Evolutionary conservation across 2,113 vertebrate genomes (phyloP).

Genomic region (Candoia aspera): DNA sequence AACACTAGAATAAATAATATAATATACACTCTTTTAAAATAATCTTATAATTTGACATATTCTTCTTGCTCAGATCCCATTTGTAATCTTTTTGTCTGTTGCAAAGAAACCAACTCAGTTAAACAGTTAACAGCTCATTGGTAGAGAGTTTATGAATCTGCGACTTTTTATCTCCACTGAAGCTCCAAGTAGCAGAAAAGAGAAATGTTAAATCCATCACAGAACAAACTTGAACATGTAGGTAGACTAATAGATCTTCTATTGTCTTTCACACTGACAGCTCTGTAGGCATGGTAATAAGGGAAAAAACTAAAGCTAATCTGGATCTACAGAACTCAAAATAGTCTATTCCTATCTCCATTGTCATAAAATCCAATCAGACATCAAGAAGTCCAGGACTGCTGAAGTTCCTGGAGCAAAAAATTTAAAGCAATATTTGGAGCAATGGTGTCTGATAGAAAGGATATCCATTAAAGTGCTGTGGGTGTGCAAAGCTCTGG

Average conservation of each 20-base stretch:
- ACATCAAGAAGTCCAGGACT: background rate
- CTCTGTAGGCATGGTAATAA: background rate
- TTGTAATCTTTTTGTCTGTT: background rate
- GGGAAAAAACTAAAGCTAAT: background rate
- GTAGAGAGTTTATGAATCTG: background rate
- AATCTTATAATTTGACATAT: background rate
- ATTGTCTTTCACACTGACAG: background rate
- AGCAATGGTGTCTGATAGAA: background rate
- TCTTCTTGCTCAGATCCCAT: background rate
- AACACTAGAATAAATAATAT: constrained; percentile 20
- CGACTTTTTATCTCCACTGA: background rate
- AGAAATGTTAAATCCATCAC: background rate
- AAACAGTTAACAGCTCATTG: background rate
- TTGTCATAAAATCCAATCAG: background rate
- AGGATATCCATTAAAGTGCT: constrained; percentile 16
- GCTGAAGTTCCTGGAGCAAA: background rate
- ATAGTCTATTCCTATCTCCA: background rate
- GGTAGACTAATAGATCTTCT: background rate
- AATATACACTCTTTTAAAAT: constrained; percentile 10
- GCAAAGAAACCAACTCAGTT: background rate
- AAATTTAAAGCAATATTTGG: background rate
- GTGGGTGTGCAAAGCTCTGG: constrained; percentile 5
- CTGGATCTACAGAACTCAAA: background rate
- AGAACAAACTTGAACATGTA: background rate
- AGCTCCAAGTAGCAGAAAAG: background rate